A percentile compares a stretch with the other conserved stretches of the same genome.
Evolutionary conservation across 2,888 invertebrate genomes (phyloP).

Genomic region (Hyles lineata): DNA sequence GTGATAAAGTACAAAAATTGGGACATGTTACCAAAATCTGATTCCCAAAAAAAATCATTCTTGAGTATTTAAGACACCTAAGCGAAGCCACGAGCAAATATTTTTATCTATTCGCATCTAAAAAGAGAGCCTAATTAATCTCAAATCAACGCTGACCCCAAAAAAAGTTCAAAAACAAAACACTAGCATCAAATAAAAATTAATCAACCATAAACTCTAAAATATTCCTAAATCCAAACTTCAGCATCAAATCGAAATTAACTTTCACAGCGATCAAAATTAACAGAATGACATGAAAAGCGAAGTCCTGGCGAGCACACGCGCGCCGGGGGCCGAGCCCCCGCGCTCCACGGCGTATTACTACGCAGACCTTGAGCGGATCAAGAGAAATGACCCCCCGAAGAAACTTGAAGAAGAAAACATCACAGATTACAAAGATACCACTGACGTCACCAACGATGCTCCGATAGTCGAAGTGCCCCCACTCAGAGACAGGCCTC

Average conservation of each 20-base stretch:
- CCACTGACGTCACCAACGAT: slow-evolving; percentile 70
- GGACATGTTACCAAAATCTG: too few relatives aligned
- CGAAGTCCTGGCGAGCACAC: slow-evolving; percentile 60
- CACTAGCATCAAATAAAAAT: too few relatives aligned
- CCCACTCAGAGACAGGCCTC: slow-evolving; percentile 62
- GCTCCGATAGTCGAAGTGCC: slow-evolving; percentile 68
- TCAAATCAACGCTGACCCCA: too few relatives aligned
- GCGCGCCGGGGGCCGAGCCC: slow-evolving; percentile 80
- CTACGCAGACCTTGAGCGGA: slow-evolving; percentile 85
- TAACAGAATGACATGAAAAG: slow-evolving; percentile 42
- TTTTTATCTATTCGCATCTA: neutral
- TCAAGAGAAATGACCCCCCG: slow-evolving; percentile 71
- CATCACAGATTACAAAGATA: slow-evolving; percentile 72
- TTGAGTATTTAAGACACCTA: too few relatives aligned
- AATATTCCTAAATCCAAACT: neutral
- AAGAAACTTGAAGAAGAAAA: slow-evolving; percentile 71
- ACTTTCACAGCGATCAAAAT: neutral
- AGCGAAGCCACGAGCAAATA: neutral
- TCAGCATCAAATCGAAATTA: neutral
- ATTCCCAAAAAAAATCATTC: too few relatives aligned
- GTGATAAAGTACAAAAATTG: too few relatives aligned
- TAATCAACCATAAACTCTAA: neutral
- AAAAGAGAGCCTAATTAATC: too few relatives aligned
- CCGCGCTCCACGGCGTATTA: slow-evolving; percentile 85
- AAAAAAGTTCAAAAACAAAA: too few relatives aligned